Percentiles rank a stretch among this genome's conserved stretches.
phyloP scores from a whole-genome alignment of 1,140 invertebrate genomes.

The Drosophila mayri region DNA sequence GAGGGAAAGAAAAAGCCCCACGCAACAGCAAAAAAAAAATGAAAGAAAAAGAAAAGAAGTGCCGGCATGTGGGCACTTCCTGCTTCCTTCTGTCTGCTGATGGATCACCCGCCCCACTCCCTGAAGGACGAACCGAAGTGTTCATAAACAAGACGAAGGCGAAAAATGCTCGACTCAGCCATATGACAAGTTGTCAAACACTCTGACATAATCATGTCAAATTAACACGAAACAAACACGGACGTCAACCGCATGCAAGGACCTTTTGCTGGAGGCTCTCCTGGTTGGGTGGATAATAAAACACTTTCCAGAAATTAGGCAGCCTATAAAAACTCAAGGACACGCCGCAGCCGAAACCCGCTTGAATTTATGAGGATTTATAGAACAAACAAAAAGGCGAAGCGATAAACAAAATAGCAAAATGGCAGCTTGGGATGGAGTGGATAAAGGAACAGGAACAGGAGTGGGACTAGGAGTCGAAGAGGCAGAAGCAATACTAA shows the following conservation, averaged over 20 bases:
- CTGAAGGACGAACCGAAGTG: slow-evolving; percentile 7
- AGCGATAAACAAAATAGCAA: slow-evolving; percentile 27
- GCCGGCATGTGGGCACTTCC: slow-evolving; percentile 64
- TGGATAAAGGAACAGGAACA: background rate
- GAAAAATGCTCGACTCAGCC: slow-evolving; percentile 21
- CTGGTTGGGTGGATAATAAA: slow-evolving; percentile 59
- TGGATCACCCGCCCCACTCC: slow-evolving; percentile 31
- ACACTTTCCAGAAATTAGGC: slow-evolving; percentile 70
- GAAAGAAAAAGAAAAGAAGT: slow-evolving; percentile 15
- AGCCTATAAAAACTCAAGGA: slow-evolving; percentile 41
- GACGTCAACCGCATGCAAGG: slow-evolving; percentile 20
- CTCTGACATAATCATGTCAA: slow-evolving; percentile 83
- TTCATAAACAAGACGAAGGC: slow-evolving; percentile 28
- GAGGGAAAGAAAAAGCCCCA: background rate
- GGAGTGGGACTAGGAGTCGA: no score
- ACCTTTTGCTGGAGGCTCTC: background rate
- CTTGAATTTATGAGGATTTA: slow-evolving; percentile 54
- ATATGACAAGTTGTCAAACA: slow-evolving; percentile 81
- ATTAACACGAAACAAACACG: slow-evolving; percentile 68
- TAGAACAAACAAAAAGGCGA: slow-evolving; percentile 37
- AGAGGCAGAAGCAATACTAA: no score
- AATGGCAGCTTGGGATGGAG: slow-evolving; percentile 6
- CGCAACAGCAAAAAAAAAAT: slow-evolving; percentile 1
- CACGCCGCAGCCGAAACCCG: slow-evolving; percentile 6
- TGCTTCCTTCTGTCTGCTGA: slow-evolving; percentile 31